Conservation (phyloP, 2,113 vertebrate species). For the Nannobrachium achirus region DNA sequence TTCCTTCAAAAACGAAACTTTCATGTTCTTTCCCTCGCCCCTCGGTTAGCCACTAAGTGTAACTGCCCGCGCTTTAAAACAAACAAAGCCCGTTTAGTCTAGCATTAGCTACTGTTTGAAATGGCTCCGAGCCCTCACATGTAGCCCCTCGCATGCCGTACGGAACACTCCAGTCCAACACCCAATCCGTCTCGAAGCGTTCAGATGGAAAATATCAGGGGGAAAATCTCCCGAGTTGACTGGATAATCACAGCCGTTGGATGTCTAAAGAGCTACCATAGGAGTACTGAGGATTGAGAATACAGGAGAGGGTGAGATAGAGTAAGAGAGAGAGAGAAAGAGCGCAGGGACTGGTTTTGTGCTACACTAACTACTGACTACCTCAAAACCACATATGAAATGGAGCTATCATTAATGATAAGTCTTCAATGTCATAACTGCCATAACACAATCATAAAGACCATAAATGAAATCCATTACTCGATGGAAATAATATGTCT, state of each 20-base stretch:
- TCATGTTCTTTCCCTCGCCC: constrained; percentile 69
- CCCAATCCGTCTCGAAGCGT: constrained; percentile 63
- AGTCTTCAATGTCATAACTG: constrained; percentile 62
- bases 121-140: constrained; percentile 66
- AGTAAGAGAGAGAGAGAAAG: constrained; percentile 50
- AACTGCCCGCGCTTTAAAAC: constrained; percentile 73
- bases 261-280: constrained; percentile 64
- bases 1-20: constrained; percentile 72
- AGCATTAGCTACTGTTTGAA: constrained; percentile 72
- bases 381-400: constrained; percentile 59
- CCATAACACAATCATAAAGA: constrained; percentile 60
- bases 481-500: constrained; percentile 38
- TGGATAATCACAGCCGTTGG: constrained; percentile 71
- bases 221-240: constrained; percentile 61
- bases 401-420: constrained; percentile 64
- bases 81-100: constrained; percentile 71
- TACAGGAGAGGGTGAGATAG: no score
- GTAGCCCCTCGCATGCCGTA: constrained; percentile 52
- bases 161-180: constrained; percentile 52
- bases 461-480: constrained; percentile 29
- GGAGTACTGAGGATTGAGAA: constrained; percentile 56
- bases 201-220: constrained; percentile 70
- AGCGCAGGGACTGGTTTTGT: constrained; percentile 55
- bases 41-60: constrained; percentile 77
- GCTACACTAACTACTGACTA: constrained; percentile 61